A percentile compares a stretch with the other conserved stretches of the same genome.
Conservation (phyloP, 2,113 vertebrate genomes). For the Romanogobio albipinnatus region DNA sequence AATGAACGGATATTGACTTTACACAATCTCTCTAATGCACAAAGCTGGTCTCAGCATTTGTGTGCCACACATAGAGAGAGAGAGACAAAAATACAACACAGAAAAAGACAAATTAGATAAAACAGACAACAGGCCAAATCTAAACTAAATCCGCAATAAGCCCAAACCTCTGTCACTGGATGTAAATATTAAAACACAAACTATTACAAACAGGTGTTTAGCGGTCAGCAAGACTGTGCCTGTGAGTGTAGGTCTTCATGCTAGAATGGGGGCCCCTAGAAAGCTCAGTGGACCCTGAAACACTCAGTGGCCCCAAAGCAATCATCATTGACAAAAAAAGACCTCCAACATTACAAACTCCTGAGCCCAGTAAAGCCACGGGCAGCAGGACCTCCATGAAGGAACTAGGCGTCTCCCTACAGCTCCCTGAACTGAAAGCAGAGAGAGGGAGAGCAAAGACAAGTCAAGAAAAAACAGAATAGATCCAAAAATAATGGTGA, state of each 20-base stretch:
- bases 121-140: neutral
- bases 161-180: neutral
- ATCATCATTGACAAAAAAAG: slow-evolving; percentile 25
- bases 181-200: neutral
- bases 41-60: slow-evolving; percentile 46
- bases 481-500: neutral
- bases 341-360: slow-evolving; percentile 25
- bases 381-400: slow-evolving; percentile 51
- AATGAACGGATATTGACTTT: slow-evolving; percentile 52
- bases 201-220: slow-evolving; percentile 11
- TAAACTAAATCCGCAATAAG: neutral
- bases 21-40: slow-evolving; percentile 49
- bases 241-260: neutral
- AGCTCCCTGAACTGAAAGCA: slow-evolving; percentile 19
- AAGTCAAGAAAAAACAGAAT: neutral
- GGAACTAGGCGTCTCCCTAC: slow-evolving; percentile 13
- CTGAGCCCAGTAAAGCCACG: slow-evolving; percentile 37
- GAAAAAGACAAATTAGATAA: neutral
- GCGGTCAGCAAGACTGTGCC: neutral
- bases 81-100: neutral
- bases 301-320: slow-evolving; percentile 42
- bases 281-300: slow-evolving; percentile 30
- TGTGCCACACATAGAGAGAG: neutral
- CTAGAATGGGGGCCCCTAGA: slow-evolving; percentile 2
- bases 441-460: neutral